These are phyloP conservation scores for Wasmannia auropunctata DNA, from an alignment of 1,140 invertebrate species.

Conservation along the genomic window DNA sequence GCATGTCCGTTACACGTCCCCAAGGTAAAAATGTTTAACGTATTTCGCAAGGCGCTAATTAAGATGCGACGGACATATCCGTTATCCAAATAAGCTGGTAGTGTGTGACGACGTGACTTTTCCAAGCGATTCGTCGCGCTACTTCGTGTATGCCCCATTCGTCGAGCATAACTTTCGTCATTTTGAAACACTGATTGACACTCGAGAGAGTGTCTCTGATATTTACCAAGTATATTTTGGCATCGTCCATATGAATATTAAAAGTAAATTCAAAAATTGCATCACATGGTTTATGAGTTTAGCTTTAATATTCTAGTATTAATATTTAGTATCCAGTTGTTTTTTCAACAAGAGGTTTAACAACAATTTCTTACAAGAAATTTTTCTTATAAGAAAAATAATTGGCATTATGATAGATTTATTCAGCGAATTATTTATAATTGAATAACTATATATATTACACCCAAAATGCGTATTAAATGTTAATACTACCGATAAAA, in stretches of 20 bases:
- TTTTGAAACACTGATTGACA: conserved; percentile 21
- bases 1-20: conserved; percentile 32
- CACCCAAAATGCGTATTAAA: not conserved
- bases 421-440: not conserved
- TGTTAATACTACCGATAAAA: not conserved
- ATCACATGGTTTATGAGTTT: not conserved
- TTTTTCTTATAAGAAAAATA: not conserved
- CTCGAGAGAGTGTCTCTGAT: not conserved
- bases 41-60: conserved; percentile 62
- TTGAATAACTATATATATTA: not conserved
- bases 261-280: not conserved
- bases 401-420: not conserved
- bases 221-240: conserved; percentile 11
- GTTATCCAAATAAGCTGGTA: conserved; percentile 56
- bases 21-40: conserved; percentile 55
- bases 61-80: conserved; percentile 43
- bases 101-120: conserved; percentile 34
- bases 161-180: not conserved
- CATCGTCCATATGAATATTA: not conserved
- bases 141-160: not conserved
- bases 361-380: not conserved
- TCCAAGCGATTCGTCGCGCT: not conserved
- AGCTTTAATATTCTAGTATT: not conserved
- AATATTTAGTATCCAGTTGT: not conserved
- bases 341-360: not conserved